A percentile compares a stretch with the other conserved stretches of the same genome.
These are phyloP conservation scores for Calliphora vicina DNA, from an alignment of 1,140 invertebrate genomes.

Conservation along the genomic window DNA sequence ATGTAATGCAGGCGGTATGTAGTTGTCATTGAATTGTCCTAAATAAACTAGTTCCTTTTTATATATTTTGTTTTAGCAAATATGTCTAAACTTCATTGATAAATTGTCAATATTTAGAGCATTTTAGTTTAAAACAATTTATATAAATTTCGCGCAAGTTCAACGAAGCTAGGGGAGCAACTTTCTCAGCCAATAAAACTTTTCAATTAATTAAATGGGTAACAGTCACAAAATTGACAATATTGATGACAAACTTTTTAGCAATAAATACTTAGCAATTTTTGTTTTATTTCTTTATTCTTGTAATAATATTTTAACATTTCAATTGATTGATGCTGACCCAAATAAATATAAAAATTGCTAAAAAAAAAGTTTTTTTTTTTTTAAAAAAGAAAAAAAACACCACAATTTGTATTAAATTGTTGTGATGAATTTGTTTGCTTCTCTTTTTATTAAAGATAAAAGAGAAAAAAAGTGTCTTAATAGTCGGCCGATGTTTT, in stretches of 20 bases:
- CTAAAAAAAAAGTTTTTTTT: background rate
- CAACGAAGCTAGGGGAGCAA: too few relatives aligned
- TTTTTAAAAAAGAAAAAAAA: background rate
- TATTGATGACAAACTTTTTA: background rate
- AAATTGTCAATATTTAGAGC: too few relatives aligned
- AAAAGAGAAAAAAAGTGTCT: background rate
- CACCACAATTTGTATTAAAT: background rate
- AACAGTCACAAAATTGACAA: background rate
- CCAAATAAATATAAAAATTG: background rate
- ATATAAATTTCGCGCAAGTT: too few relatives aligned
- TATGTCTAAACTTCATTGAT: too few relatives aligned
- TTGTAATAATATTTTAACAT: background rate
- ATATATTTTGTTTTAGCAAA: too few relatives aligned
- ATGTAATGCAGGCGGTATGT: too few relatives aligned
- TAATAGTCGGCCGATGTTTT: background rate
- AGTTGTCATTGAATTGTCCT: too few relatives aligned
- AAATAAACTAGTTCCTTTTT: too few relatives aligned
- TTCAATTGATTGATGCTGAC: background rate
- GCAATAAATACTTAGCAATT: background rate
- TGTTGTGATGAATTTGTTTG: background rate
- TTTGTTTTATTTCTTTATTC: too few relatives aligned
- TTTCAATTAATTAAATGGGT: too few relatives aligned
- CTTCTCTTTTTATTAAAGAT: background rate
- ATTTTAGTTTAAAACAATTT: too few relatives aligned
- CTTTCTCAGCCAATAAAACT: too few relatives aligned